A percentile compares a stretch with the other conserved stretches of the same genome.
These are phyloP conservation scores for Pteromalus puparum DNA, from an alignment of 1,140 invertebrate genomes.

Conservation along the genomic window DNA sequence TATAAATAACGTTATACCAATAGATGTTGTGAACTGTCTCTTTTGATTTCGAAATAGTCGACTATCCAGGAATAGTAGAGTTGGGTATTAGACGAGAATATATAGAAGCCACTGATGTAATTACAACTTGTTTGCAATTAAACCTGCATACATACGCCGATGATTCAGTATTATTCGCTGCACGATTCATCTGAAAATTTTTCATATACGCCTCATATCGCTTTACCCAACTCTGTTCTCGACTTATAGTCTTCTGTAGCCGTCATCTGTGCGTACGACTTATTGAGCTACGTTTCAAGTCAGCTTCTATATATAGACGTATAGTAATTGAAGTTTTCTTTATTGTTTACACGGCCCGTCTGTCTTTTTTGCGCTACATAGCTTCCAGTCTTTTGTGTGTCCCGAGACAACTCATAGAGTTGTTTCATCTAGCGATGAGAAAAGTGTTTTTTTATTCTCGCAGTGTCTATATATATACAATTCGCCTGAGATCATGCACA, in stretches of 20 bases:
- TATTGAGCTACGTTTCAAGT: too few species aligned
- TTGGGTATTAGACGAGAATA: not conserved
- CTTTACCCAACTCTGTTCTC: constrained; percentile 30
- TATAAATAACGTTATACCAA: not conserved
- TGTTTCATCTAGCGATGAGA: constrained; percentile 16
- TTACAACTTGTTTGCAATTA: not conserved
- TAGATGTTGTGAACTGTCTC: constrained; percentile 6
- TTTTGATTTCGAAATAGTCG: constrained; percentile 11
- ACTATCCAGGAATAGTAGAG: constrained; percentile 20
- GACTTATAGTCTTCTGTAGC: not conserved
- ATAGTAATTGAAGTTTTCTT: not conserved
- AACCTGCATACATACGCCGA: not conserved
- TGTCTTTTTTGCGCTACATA: not conserved
- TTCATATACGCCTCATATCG: constrained; percentile 1
- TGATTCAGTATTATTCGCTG: not conserved
- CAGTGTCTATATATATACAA: constrained; percentile 38
- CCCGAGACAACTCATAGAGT: not conserved
- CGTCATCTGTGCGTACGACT: not conserved
- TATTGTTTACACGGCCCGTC: not conserved
- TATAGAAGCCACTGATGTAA: not conserved
- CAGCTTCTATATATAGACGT: not conserved
- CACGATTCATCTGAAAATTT: not conserved
- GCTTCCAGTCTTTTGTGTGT: constrained; percentile 43
- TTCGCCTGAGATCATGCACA: constrained; percentile 57
- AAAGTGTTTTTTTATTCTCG: constrained; percentile 22